phyloP scores from a whole-genome alignment of 2,797 vertebrate species.

The Geotrypetes seraphini region DNA sequence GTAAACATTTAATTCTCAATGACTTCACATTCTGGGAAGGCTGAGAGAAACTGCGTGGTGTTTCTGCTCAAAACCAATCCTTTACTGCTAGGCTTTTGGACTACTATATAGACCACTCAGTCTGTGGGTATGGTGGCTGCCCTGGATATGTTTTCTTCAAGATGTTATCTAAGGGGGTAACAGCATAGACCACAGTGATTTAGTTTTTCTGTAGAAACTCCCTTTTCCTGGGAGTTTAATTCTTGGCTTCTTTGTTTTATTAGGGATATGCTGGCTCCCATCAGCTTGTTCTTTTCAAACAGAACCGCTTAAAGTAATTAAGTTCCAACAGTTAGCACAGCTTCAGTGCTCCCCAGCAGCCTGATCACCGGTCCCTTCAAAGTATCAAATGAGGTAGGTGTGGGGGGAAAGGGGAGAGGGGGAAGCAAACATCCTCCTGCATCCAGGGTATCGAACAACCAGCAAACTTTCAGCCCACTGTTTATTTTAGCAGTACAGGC shows the following conservation, averaged over 20 bases:
- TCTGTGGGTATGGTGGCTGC: constrained; percentile 44
- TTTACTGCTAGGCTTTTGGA: too few species aligned
- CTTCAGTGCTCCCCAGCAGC: constrained; percentile 38
- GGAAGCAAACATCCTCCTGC: too few species aligned
- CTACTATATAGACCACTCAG: constrained; percentile 23
- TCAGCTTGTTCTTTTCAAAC: constrained; percentile 48
- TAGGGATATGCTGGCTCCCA: constrained; percentile 49
- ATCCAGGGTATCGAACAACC: too few species aligned
- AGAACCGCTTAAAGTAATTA: constrained; percentile 58
- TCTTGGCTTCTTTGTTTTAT: constrained; percentile 57
- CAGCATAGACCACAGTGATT: constrained; percentile 49
- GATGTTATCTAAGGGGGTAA: constrained; percentile 45
- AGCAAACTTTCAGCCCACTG: not conserved
- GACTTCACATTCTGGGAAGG: constrained; percentile 48
- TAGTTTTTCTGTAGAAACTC: constrained; percentile 50
- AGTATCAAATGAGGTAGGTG: constrained; percentile 8
- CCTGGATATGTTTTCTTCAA: constrained; percentile 48
- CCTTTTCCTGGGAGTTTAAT: constrained; percentile 50
- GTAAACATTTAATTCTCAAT: constrained; percentile 49
- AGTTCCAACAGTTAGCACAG: constrained; percentile 48
- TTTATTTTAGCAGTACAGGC: not conserved
- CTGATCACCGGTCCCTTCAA: constrained; percentile 24
- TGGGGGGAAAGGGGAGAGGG: not conserved
- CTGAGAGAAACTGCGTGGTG: constrained; percentile 43
- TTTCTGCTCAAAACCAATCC: too few species aligned